phyloP scores from a whole-genome alignment of 2,888 invertebrate species.

The Anoplius nigerrimus region DNA sequence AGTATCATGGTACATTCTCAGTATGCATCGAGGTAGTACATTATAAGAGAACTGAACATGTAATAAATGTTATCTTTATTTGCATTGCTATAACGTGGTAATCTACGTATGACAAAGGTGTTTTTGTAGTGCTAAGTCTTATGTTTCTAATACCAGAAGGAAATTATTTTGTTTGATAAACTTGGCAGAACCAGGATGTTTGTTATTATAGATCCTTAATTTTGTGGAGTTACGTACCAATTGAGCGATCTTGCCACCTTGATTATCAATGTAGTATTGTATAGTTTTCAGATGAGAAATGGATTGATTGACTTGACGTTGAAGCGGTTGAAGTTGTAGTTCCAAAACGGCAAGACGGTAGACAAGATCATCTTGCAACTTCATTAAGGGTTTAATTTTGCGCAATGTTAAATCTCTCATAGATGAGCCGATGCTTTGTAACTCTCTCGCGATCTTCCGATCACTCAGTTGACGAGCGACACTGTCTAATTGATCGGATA shows the following conservation, averaged over 20 bases:
- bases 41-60: too few relatives aligned
- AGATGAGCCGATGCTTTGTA: slow-evolving; percentile 82
- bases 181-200: too few relatives aligned
- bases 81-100: too few relatives aligned
- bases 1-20: too few relatives aligned
- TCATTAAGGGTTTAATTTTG: slow-evolving; percentile 83
- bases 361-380: slow-evolving; percentile 83
- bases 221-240: too few relatives aligned
- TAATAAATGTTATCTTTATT: too few relatives aligned
- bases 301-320: slow-evolving; percentile 84
- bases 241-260: slow-evolving; percentile 83
- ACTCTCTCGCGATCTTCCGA: slow-evolving; percentile 82
- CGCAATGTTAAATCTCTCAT: slow-evolving; percentile 81
- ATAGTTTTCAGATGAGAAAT: slow-evolving; percentile 85
- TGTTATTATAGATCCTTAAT: too few relatives aligned
- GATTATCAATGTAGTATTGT: slow-evolving; percentile 85
- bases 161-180: too few relatives aligned
- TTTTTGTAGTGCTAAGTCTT: too few relatives aligned
- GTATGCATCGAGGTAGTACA: too few relatives aligned
- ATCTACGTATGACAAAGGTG: too few relatives aligned
- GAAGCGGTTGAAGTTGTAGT: slow-evolving; percentile 83
- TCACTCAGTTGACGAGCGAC: slow-evolving; percentile 83
- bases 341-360: slow-evolving; percentile 87
- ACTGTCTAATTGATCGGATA: slow-evolving; percentile 82
- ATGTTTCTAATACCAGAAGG: too few relatives aligned